Conservation (phyloP, 2,797 vertebrate species). For the Sebastes taczanowskii region DNA sequence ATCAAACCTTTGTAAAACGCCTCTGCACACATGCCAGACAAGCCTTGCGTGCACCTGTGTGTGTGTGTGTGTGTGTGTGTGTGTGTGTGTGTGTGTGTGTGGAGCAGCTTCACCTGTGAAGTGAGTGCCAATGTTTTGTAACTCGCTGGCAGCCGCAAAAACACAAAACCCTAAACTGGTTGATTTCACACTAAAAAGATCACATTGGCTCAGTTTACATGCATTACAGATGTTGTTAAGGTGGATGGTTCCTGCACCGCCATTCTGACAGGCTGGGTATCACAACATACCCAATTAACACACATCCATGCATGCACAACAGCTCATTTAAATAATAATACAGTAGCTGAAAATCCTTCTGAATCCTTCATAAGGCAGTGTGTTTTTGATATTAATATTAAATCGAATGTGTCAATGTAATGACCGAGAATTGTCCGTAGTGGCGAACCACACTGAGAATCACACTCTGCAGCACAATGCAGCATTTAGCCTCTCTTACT, state of each 20-base stretch:
- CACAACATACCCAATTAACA: constrained; percentile 17
- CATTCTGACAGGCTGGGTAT: neutral
- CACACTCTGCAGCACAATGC: neutral
- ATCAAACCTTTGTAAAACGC: constrained; percentile 57
- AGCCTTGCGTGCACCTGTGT: neutral
- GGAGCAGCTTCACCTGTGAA: constrained; percentile 35
- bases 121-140: constrained; percentile 17
- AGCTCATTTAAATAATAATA: neutral
- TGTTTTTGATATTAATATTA: neutral
- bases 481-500: neutral
- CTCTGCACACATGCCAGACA: constrained; percentile 34
- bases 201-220: neutral
- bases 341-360: neutral
- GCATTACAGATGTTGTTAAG: neutral
- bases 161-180: neutral
- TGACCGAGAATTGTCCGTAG: neutral
- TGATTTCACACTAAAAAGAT: constrained; percentile 11
- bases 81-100: neutral
- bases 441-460: neutral
- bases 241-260: neutral
- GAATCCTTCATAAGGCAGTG: neutral
- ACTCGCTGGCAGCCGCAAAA: constrained; percentile 4
- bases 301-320: neutral
- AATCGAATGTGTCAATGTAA: neutral
- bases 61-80: neutral